Percentiles rank a stretch among this genome's conserved stretches.
These are phyloP conservation scores for Agrypnus murinus DNA, from an alignment of 2,888 invertebrate species.

Conservation along the genomic window DNA sequence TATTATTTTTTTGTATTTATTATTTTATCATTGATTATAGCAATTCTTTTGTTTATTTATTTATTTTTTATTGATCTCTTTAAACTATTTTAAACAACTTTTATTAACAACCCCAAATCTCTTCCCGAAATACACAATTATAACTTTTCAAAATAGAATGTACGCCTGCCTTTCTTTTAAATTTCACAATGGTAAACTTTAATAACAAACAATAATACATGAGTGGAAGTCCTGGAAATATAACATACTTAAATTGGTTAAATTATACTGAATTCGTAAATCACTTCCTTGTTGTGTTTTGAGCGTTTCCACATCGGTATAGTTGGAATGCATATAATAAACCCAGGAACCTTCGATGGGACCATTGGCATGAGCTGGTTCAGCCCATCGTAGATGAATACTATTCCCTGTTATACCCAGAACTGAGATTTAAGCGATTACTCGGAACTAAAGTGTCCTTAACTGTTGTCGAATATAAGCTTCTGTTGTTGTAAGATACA, in stretches of 20 bases:
- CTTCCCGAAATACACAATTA: no score
- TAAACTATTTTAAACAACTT: no score
- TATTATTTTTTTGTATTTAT: no score
- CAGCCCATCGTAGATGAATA: conserved; percentile 87
- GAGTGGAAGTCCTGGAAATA: no score
- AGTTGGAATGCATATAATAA: conserved; percentile 81
- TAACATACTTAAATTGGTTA: conserved; percentile 79
- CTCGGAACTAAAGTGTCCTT: conserved; percentile 72
- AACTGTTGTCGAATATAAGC: conserved; percentile 51
- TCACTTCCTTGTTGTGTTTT: conserved; percentile 66
- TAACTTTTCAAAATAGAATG: no score
- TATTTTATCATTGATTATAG: no score
- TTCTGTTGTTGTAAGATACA: conserved; percentile 58
- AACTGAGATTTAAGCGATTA: conserved; percentile 87
- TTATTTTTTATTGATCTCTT: no score
- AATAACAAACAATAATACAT: conserved; percentile 14
- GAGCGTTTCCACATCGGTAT: conserved; percentile 78
- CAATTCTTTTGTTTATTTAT: no score
- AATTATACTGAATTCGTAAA: conserved; percentile 72
- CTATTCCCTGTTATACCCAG: conserved; percentile 84
- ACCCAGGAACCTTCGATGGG: conserved; percentile 82
- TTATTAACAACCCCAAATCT: no score
- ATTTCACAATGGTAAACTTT: no score
- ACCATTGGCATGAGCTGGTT: conserved; percentile 83
- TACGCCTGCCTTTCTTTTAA: no score